Percentiles rank a stretch among this genome's conserved stretches.
Evolutionary conservation across 2,888 invertebrate genomes (phyloP).

Genomic region (Macrosiphum euphorbiae): DNA sequence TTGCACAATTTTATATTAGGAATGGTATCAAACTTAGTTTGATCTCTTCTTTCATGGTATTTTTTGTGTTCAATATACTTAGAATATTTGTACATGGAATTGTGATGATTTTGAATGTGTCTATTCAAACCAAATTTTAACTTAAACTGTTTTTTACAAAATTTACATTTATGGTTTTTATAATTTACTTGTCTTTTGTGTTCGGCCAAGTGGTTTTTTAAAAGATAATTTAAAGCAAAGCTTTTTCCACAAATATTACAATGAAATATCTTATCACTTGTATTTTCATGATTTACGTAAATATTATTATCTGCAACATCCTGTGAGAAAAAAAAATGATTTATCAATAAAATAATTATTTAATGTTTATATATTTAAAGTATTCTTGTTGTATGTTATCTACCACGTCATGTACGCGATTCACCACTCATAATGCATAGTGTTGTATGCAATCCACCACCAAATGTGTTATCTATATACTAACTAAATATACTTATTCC

Average conservation of each 20-base stretch:
- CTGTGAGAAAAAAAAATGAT: neutral
- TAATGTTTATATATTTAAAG: neutral
- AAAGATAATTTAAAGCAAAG: neutral
- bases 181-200: neutral
- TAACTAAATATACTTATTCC: too few species aligned
- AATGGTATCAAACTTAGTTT: neutral
- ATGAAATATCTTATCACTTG: neutral
- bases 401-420: neutral
- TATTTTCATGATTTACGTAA: neutral
- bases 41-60: neutral
- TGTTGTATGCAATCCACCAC: neutral
- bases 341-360: neutral
- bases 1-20: conserved; percentile 39
- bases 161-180: conserved; percentile 2
- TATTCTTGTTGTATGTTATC: neutral
- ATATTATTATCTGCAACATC: neutral
- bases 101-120: conserved; percentile 50
- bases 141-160: conserved; percentile 42
- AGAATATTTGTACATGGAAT: neutral
- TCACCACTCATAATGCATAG: neutral
- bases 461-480: neutral
- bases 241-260: conserved; percentile 27
- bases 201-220: neutral
- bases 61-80: neutral
- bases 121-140: conserved; percentile 46